phyloP scores from a whole-genome alignment of 2,797 vertebrate genomes.

The Gymnothorax reevesii region DNA sequence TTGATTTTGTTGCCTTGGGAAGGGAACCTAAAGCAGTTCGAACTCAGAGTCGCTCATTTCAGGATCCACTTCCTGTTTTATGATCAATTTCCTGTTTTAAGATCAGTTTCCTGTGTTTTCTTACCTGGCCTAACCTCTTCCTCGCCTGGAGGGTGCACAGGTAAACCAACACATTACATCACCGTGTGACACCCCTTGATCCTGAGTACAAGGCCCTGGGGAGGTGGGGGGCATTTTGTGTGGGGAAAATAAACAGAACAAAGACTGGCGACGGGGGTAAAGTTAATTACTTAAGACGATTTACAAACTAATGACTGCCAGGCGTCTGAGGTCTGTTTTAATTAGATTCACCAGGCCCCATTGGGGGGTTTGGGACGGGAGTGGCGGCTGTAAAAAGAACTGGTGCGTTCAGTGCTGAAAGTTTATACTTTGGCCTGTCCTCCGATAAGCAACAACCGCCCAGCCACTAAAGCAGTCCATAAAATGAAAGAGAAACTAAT shows the following conservation, averaged over 20 bases:
- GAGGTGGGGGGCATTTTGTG: slow-evolving; percentile 28
- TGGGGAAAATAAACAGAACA: slow-evolving; percentile 54
- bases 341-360: slow-evolving; percentile 59
- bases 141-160: slow-evolving; percentile 63
- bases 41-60: neutral
- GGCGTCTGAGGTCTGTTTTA: slow-evolving; percentile 61
- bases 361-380: slow-evolving; percentile 46
- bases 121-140: slow-evolving; percentile 62
- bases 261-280: slow-evolving; percentile 55
- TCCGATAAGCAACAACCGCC: neutral
- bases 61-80: neutral
- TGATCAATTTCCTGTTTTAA: neutral
- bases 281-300: slow-evolving; percentile 65
- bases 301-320: slow-evolving; percentile 64
- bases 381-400: slow-evolving; percentile 53
- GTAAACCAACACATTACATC: slow-evolving; percentile 69
- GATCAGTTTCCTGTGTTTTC: slow-evolving; percentile 59
- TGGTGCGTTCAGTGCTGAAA: neutral
- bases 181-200: slow-evolving; percentile 37
- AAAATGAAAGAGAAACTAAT: neutral
- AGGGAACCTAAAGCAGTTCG: neutral
- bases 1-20: neutral
- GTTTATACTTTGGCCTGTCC: slow-evolving; percentile 45
- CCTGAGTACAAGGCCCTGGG: slow-evolving; percentile 47
- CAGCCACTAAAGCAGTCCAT: neutral